Percentiles rank a stretch among this genome's conserved stretches.
Conservation (phyloP, 2,888 invertebrate genomes). For the Lithophane socia region DNA sequence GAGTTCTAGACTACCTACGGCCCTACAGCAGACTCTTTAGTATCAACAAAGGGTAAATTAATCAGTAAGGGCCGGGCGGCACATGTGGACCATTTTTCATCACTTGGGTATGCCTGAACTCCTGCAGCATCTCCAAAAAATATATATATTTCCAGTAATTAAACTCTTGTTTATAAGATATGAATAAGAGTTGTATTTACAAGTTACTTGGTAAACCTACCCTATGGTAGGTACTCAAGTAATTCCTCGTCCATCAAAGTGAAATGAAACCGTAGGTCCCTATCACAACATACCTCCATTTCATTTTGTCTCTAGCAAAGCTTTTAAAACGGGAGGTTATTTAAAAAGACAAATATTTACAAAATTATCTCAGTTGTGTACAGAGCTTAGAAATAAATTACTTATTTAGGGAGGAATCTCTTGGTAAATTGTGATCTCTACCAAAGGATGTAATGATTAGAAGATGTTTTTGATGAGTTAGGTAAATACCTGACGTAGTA, state of each 20-base stretch:
- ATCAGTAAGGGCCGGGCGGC: not conserved
- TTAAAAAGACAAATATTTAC: constrained; percentile 67
- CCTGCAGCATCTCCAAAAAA: not conserved
- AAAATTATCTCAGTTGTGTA: constrained; percentile 58
- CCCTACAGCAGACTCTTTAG: not conserved
- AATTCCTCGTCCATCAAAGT: constrained; percentile 26
- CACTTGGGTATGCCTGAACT: not conserved
- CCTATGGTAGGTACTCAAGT: not conserved
- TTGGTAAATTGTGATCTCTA: constrained; percentile 55
- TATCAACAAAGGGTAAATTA: not conserved
- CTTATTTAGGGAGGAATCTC: constrained; percentile 62
- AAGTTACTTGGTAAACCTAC: not conserved
- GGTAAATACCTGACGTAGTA: constrained; percentile 16
- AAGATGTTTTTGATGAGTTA: constrained; percentile 13
- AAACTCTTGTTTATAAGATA: no score
- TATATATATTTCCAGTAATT: not conserved
- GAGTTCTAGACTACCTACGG: not conserved
- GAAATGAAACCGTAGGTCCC: constrained; percentile 11
- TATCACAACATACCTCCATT: constrained; percentile 27
- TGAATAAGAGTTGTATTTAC: not conserved
- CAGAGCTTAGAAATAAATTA: constrained; percentile 66
- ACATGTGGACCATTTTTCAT: not conserved
- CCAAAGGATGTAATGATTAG: constrained; percentile 37
- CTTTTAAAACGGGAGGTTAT: constrained; percentile 54
- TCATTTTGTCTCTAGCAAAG: constrained; percentile 46